These are phyloP conservation scores for Zeuzera pyrina DNA, from an alignment of 2,888 invertebrate species.

Conservation along the genomic window DNA sequence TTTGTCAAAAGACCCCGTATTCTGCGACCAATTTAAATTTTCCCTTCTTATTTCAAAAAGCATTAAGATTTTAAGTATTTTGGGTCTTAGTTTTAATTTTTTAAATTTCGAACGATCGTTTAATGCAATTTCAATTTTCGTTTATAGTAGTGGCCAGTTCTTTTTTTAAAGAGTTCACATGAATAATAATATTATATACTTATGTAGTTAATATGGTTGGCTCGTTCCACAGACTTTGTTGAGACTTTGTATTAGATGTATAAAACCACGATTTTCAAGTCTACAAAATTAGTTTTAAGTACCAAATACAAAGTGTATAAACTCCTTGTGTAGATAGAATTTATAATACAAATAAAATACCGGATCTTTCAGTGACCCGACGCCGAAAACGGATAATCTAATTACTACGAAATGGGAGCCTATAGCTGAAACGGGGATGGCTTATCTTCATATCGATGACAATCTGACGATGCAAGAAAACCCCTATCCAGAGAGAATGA, in stretches of 20 bases:
- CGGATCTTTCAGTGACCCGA: conserved; percentile 47
- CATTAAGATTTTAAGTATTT: too few relatives aligned
- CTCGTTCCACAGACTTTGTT: too few relatives aligned
- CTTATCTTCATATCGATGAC: not conserved
- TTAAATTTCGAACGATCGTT: too few relatives aligned
- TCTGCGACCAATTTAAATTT: too few relatives aligned
- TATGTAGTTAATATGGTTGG: too few relatives aligned
- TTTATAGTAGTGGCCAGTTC: too few relatives aligned
- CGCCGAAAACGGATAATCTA: conserved; percentile 32
- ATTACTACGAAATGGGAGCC: conserved; percentile 45
- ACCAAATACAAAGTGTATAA: not conserved
- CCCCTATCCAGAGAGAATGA: conserved; percentile 25
- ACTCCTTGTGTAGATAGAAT: not conserved
- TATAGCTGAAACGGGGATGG: not conserved
- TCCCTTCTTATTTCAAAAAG: too few relatives aligned
- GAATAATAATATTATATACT: too few relatives aligned
- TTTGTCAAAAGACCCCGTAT: too few relatives aligned
- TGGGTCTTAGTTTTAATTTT: too few relatives aligned
- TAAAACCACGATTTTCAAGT: not conserved
- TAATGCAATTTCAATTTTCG: too few relatives aligned
- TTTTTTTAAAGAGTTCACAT: too few relatives aligned
- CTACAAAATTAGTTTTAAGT: not conserved
- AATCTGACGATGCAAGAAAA: not conserved
- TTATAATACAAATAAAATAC: not conserved
- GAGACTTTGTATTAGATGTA: not conserved